Percentiles rank a stretch among this genome's conserved stretches.
phyloP scores from a whole-genome alignment of 2,113 vertebrate species.

The Rhinopomastus cyanomelas region DNA sequence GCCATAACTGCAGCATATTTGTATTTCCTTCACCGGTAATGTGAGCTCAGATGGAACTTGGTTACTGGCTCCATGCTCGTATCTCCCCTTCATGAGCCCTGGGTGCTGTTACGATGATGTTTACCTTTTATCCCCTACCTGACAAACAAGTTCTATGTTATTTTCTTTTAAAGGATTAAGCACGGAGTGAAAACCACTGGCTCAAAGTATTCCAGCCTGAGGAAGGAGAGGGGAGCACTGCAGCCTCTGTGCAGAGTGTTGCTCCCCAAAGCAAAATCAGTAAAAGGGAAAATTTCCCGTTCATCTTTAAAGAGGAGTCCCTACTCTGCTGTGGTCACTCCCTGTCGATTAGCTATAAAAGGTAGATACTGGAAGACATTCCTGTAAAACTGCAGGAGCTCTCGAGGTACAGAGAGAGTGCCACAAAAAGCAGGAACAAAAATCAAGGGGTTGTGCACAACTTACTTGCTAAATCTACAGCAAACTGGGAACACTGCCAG shows the following conservation, averaged over 20 bases:
- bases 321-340: neutral
- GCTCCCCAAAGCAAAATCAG: neutral
- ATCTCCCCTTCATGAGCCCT: too few species aligned
- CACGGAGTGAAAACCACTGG: neutral
- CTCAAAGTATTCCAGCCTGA: neutral
- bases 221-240: neutral
- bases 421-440: slow-evolving; percentile 51
- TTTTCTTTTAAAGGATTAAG: too few species aligned
- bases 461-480: slow-evolving; percentile 63
- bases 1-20: neutral
- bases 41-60: neutral
- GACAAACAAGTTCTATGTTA: too few species aligned
- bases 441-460: slow-evolving; percentile 39
- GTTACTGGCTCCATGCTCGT: neutral
- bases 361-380: neutral
- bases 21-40: neutral
- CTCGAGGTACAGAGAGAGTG: neutral
- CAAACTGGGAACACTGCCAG: slow-evolving; percentile 38
- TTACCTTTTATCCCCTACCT: too few species aligned
- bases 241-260: neutral
- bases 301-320: neutral
- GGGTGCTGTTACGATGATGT: too few species aligned
- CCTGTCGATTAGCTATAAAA: slow-evolving; percentile 2
- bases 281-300: neutral
- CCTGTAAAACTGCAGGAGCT: slow-evolving; percentile 17